Evolutionary conservation across 2,113 vertebrate species (phyloP), one percentile per base, ranked within the genome.

Genomic region (Clarias batrachus): DNA sequence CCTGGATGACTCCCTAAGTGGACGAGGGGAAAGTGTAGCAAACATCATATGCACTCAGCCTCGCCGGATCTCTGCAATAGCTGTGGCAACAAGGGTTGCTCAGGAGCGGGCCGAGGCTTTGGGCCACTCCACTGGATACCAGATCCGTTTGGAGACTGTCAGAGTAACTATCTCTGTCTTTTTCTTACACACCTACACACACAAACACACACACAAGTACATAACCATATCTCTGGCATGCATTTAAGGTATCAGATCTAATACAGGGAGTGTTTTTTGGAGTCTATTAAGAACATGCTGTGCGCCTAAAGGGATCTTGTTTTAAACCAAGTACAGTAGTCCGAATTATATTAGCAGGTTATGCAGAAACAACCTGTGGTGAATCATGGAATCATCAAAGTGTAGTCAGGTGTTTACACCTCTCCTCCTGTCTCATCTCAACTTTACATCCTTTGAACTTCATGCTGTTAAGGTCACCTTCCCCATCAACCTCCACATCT

Each of bases 41-140:
- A 99, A 98, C 93, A 97, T 99, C 88, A 92, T 99, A 91, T 99
- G 98, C 84, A 99, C 98, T 48, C 98, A 99, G 86, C 98, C 98
- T 62, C 97, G 98, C 62, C 96, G 98, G 52, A 99, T 99, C 91
- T 99, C 98, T 68, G 98, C 98, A 56, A 97, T 99, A 89, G 95
- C 98, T 12, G 98, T 99, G 73, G 97, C 98, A 71, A 95, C 97
- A 90, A 96, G 96, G 4, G 98, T 99, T 2, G 97, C 98, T 23
- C 96, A 98, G 89, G 98, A 99, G 89, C 94, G 98, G 48, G 94
- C 95, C 3, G 98, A 99, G 92, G 91, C 92, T 84, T 91, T 98
- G 88, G 98, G 98, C 10, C 90, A 96, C 89, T 96, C 96, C 0
- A 97, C 98, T 83, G 98, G 98, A 2, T 99, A 99, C 92, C 98